Base-by-base conservation (phyloP, 2,888 invertebrate species). In the Athrips mouffetella region DNA sequence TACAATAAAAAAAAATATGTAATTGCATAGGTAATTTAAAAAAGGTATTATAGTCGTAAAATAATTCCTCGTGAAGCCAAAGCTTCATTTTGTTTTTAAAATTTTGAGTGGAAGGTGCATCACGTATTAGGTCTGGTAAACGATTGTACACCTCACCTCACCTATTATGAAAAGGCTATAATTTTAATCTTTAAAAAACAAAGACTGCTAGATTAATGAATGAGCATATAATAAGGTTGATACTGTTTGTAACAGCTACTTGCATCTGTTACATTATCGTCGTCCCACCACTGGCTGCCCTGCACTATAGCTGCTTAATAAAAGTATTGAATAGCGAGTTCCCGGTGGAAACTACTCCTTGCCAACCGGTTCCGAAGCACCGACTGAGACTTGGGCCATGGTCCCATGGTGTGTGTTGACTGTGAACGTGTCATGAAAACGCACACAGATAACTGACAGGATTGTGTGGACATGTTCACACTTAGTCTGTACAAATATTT, bases 301-400 rank as follows among this genome's bases (percentile, higher is more conserved):
- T 11, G n/a, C 30, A 44, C 76, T 75, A 75, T 74, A 70, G 65
- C 65, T 65, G 68, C 65, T 73, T 78, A 73, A 73, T 76, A 76
- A 72, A 67, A 65, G 67, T 73, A 45, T 45, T 31, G 13, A 13
- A 62, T 65, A 70, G 57, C 57, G 54, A 52, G 72, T 72, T 73
- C 67, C 68, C 67, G 66, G 60, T 73, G 59, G 65, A 62, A 77
- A 76, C 81, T 79, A 63, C 74, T 71, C 74, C 70, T 54, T 62
- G 60, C 52, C 48, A 81, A 85, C 85, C 80, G 82, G 84, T 83
- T 84, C 58, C 57, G 68, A 67, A 67, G 65, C 68, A 63, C 64
- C 60, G 63, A 66, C 62, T 62, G 60, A 64, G 64, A 63, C 70
- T 68, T 57, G 63, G 61, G 63, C 59, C 56, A 60, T 63, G 69